Evolutionary conservation across 1,140 invertebrate species (phyloP), one percentile per base, ranked within the genome.

Genomic region (Aricia agestis): DNA sequence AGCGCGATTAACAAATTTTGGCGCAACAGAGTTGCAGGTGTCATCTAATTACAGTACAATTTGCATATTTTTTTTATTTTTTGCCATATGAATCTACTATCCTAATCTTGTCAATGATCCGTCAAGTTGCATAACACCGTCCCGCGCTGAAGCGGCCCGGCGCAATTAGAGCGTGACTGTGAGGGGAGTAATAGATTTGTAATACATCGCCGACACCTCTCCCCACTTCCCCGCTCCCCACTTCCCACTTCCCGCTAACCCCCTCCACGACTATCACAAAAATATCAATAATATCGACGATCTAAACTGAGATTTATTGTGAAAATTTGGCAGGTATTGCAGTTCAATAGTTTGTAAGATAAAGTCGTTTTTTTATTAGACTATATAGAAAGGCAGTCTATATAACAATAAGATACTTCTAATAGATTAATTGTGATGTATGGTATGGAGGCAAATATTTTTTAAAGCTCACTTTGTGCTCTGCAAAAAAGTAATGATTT

Each of bases 91-190:
- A 25, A 25, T 65, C 15, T 69, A 58, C 13, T 7, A 1, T 68
- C 57, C 36, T 69, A 19, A 36, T 65, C 45, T 3, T 52, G 6
- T 13, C 45, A 52, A 52, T 71, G 31, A 57, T 57, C 52, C n/a
- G 58, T 17, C 7, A 36, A 63, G 7, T 71, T 59, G 71, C 70
- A 76, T 76, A 66, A 42, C 17, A 45, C 72, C 74, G 72, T 75
- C 78, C 81, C 66, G 73, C n/a, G 72, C 61, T 67, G 45, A 67
- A 58, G n/a, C 72, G 76, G 69, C 76, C 77, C 79, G 63, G 52
- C 58, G 74, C 81, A 82, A 82, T 82, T 82, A 84, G 75, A 77
- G 76, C 79, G 74, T 82, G 80, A 81, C 80, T 76, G 73, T 57
- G 69, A 72, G 59, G 74, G 75, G 72, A 70, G 67, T 66, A 58